These are phyloP conservation scores for Drosophila tripunctata DNA, from an alignment of 2,888 invertebrate genomes.

Conservation along the genomic window DNA sequence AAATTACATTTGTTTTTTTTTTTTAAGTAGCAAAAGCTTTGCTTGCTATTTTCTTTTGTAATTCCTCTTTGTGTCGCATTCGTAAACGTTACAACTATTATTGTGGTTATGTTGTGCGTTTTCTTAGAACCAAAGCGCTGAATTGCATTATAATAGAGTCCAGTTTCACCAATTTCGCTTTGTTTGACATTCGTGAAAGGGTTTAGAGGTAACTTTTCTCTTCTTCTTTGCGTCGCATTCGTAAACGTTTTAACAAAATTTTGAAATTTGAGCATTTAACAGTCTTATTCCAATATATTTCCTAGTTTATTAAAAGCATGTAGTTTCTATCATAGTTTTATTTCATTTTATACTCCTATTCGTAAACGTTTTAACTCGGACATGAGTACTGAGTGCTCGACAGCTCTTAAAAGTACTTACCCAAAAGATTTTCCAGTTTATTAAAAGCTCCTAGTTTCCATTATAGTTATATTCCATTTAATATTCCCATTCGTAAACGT, in stretches of 20 bases:
- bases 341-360: too few relatives aligned
- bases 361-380: too few relatives aligned
- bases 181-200: too few relatives aligned
- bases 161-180: neutral
- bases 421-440: neutral
- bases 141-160: neutral
- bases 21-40: neutral
- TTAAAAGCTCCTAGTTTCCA: neutral
- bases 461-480: neutral
- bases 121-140: neutral
- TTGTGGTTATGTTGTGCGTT: neutral
- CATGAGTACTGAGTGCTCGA: neutral
- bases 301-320: too few relatives aligned
- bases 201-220: neutral
- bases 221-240: neutral
- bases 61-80: neutral
- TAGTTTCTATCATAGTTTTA: too few relatives aligned
- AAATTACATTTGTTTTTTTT: conserved; percentile 15
- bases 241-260: neutral
- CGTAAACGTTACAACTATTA: neutral
- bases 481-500: neutral
- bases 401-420: neutral
- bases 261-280: too few relatives aligned
- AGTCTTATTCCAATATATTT: too few relatives aligned
- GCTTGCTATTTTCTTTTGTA: neutral